phyloP scores from a whole-genome alignment of 1,140 invertebrate species.

The Odontomachus brunneus region DNA sequence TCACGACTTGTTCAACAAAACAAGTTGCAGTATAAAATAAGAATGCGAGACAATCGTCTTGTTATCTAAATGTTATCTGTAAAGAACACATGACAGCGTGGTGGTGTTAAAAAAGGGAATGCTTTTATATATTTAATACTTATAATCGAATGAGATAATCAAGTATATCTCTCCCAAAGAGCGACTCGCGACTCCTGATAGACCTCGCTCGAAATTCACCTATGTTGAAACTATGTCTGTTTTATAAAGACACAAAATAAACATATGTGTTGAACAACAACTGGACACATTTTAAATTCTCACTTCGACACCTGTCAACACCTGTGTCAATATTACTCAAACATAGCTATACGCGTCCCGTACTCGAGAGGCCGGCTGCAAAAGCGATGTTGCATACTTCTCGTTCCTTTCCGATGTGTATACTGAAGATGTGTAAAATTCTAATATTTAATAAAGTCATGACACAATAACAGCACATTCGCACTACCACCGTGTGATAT shows the following conservation, averaged over 20 bases:
- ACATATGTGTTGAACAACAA: background rate
- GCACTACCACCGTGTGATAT: background rate
- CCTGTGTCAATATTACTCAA: slow-evolving; percentile 37
- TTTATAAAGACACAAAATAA: background rate
- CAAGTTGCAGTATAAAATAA: too few species aligned
- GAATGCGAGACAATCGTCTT: too few species aligned
- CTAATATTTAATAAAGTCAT: background rate
- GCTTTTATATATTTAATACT: too few species aligned
- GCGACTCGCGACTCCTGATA: background rate
- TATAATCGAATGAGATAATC: too few species aligned
- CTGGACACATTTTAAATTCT: slow-evolving; percentile 17
- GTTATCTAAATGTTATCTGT: too few species aligned
- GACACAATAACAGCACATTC: background rate
- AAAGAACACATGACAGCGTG: too few species aligned
- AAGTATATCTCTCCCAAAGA: too few species aligned
- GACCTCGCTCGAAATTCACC: slow-evolving; percentile 5
- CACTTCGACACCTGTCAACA: slow-evolving; percentile 33
- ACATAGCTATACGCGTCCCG: background rate
- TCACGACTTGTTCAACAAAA: too few species aligned
- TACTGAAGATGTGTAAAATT: background rate
- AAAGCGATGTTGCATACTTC: background rate
- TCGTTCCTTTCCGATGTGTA: background rate
- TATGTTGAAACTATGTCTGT: background rate
- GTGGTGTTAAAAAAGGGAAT: too few species aligned
- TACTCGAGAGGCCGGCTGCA: background rate